Evolutionary conservation across 1,140 invertebrate species (phyloP).

Genomic region (Pygmarrhopalites habei): DNA sequence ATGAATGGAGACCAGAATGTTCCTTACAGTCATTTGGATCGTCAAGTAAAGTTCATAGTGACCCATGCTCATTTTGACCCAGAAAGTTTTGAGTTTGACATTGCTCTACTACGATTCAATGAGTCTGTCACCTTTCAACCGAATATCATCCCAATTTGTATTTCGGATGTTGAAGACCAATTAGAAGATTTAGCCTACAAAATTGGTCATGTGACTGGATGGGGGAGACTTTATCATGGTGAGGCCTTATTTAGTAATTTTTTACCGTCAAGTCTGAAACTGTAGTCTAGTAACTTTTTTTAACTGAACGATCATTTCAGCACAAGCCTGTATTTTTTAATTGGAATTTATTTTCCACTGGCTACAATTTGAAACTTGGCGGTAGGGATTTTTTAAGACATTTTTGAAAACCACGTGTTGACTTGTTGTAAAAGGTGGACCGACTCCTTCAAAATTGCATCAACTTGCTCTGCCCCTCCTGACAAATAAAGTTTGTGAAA

Average conservation of each 20-base stretch:
- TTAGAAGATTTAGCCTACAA: slow-evolving; percentile 75
- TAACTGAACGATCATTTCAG: too few relatives aligned
- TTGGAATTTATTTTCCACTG: too few relatives aligned
- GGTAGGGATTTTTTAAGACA: too few relatives aligned
- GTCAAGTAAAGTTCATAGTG: slow-evolving; percentile 80
- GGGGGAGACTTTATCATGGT: slow-evolving; percentile 86
- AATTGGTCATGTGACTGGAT: slow-evolving; percentile 82
- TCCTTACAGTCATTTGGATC: slow-evolving; percentile 77
- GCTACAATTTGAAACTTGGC: too few relatives aligned
- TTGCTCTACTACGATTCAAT: slow-evolving; percentile 81
- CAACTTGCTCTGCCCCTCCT: slow-evolving; percentile 86
- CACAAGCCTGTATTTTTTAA: too few relatives aligned
- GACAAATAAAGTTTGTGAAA: slow-evolving; percentile 81
- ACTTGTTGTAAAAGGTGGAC: too few relatives aligned
- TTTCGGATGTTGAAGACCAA: slow-evolving; percentile 77
- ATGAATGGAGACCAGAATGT: slow-evolving; percentile 76
- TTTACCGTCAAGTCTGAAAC: too few relatives aligned
- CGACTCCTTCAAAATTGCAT: slow-evolving; percentile 78
- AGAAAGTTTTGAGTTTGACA: slow-evolving; percentile 84
- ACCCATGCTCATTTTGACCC: slow-evolving; percentile 55
- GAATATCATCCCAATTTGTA: slow-evolving; percentile 82
- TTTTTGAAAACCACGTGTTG: too few relatives aligned
- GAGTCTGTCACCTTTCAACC: slow-evolving; percentile 83
- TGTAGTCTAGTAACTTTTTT: too few relatives aligned
- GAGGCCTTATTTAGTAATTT: too few relatives aligned